Base-by-base conservation (phyloP, 2,113 vertebrate species). In the Corythaeola cristata region DNA sequence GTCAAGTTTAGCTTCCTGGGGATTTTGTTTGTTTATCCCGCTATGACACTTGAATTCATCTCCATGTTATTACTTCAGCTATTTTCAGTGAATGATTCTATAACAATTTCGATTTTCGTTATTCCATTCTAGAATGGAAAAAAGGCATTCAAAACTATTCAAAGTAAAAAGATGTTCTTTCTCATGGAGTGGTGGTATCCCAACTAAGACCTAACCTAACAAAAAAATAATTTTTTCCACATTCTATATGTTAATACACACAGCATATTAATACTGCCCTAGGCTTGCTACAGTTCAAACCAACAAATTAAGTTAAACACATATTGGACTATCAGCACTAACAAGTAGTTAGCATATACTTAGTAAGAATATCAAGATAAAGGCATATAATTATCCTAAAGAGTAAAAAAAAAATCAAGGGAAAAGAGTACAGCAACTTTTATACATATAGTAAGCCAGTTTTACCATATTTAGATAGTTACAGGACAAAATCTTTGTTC, bases 1-100 rank as follows among this genome's bases (percentile, higher is more conserved):
- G 77, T 96, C 89, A 91, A 58, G 85, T 95, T 87, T 91, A 96
- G 15, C 49, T 96, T 94, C 80, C 81, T 75, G 84, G 80, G 56
- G 89, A 74, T 95, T 89, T 92, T 96, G 86, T 90, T 93, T 95
- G 88, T 78, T 96, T 96, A 78, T 92, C 39, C 44, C 3, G 1
- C 47, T 85, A 71, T 60, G 60, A 56, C 89, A 73, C 60, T 44
- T 91, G 87, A 94, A 84, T 91, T 91, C 52, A 90, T 93, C 72
- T 93, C 86, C 76, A 78, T 76, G 73, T 84, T 92, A 94, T 95
- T 96, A 89, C 32, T 84, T 86, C 76, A 88, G 72, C 55, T 86
- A 81, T 96, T 95, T 92, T 74, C 93, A 93, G 88, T 44, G 52
- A 94, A 86, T 28, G 32, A 71, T 45, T 94, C 64, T 74, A 44